phyloP scores from a whole-genome alignment of 2,888 invertebrate genomes.

The Busseola fusca region DNA sequence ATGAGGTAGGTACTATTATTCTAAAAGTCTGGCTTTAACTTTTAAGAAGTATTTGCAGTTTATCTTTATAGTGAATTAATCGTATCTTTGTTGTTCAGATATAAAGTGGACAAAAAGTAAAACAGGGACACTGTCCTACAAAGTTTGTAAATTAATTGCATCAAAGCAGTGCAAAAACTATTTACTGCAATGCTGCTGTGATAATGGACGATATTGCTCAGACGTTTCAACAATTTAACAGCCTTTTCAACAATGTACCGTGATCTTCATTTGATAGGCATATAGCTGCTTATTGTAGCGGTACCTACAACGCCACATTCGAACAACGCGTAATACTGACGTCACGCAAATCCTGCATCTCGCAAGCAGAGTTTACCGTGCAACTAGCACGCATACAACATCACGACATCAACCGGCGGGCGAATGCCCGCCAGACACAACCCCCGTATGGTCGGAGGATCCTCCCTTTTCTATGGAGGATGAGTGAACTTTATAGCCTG shows the following conservation, averaged over 20 bases:
- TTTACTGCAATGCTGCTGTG: background rate
- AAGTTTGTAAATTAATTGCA: slow-evolving; percentile 18
- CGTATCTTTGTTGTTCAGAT: background rate
- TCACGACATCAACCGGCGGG: too few relatives aligned
- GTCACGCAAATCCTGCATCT: too few relatives aligned
- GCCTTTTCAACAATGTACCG: background rate
- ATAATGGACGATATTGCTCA: background rate
- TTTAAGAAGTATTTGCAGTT: background rate
- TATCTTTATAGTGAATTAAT: background rate
- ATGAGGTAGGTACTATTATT: background rate
- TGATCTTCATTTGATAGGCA: background rate
- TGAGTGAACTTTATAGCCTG: too few relatives aligned
- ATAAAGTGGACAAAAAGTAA: background rate
- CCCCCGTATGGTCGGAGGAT: too few relatives aligned
- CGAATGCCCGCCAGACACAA: too few relatives aligned
- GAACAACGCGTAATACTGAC: too few relatives aligned
- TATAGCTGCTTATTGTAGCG: background rate
- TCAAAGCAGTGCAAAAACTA: slow-evolving; percentile 1
- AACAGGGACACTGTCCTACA: background rate
- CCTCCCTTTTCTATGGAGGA: too few relatives aligned
- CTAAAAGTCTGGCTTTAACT: background rate
- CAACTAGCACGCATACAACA: too few relatives aligned
- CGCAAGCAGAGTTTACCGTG: too few relatives aligned
- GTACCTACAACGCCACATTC: too few relatives aligned
- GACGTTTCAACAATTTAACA: background rate